Evolutionary conservation across 2,888 invertebrate species (phyloP), one percentile per base, ranked within the genome.

Genomic region (Nudaria mundana): DNA sequence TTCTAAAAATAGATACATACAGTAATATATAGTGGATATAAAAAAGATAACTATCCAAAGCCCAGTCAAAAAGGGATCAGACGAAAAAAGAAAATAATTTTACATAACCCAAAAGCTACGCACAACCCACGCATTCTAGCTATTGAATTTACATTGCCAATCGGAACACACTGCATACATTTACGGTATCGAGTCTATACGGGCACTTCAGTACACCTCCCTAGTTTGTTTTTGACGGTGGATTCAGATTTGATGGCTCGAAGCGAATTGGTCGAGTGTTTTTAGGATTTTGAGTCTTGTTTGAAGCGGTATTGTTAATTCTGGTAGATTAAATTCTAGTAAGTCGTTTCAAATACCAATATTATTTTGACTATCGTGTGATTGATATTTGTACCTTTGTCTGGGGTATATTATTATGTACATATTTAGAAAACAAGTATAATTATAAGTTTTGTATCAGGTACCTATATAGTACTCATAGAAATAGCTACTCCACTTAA

Each of bases 11-110:
- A n/a, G n/a, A n/a, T n/a, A n/a, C n/a, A n/a, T n/a, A n/a, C n/a
- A n/a, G n/a, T n/a, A n/a, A n/a, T n/a, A n/a, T n/a, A n/a, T n/a
- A n/a, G n/a, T n/a, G n/a, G n/a, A n/a, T n/a, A n/a, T n/a, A n/a
- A n/a, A n/a, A n/a, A n/a, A n/a, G n/a, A n/a, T n/a, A n/a, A n/a
- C n/a, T n/a, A n/a, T n/a, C 33, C 11, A 16, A 6, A 30, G 32
- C 6, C 22, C 20, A 52, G 59, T 63, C 59, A 56, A 61, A 56
- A 48, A 59, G 55, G 55, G 61, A 68, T 62, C 57, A 52, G 39
- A 30, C 29, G 39, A 53, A 56, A 56, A 49, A 42, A 56, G 37
- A 48, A 57, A 60, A 52, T 55, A 63, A 59, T 54, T 52, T 48
- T 56, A 50, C 47, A 53, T 50, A 40, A 12, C 46, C 44, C 45